Evolutionary conservation across 2,113 vertebrate genomes (phyloP).

Genomic region (Nesoenas mayeri): DNA sequence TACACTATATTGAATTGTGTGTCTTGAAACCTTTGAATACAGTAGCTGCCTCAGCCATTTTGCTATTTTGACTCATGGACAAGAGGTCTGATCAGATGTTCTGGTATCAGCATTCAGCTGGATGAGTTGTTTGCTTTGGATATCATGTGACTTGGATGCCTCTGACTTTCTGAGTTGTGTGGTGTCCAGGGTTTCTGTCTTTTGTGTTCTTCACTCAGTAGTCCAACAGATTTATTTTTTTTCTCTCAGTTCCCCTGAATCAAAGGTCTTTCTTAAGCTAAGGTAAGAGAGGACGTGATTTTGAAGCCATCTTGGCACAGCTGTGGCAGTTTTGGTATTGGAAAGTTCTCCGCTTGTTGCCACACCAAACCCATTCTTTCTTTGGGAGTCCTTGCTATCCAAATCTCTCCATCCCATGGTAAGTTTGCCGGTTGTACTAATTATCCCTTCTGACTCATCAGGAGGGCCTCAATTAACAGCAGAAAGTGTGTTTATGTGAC

Average conservation of each 20-base stretch:
- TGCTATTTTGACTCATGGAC: neutral
- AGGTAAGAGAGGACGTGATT: neutral
- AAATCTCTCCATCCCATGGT: neutral
- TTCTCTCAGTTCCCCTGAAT: neutral
- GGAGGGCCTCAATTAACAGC: neutral
- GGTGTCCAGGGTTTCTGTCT: neutral
- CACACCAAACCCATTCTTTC: neutral
- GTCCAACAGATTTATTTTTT: neutral
- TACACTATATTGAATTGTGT: neutral
- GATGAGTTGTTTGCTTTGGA: slow-evolving; percentile 12
- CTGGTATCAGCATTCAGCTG: neutral
- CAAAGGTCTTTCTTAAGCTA: neutral
- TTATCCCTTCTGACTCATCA: neutral
- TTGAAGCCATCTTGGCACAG: neutral
- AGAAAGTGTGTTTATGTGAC: neutral
- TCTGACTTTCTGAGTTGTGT: neutral
- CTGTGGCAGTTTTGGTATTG: neutral
- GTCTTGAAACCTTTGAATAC: neutral
- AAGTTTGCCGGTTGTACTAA: neutral
- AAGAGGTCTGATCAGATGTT: neutral
- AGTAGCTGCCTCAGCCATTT: neutral
- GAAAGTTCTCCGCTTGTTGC: neutral
- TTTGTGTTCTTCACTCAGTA: neutral
- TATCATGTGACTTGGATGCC: neutral
- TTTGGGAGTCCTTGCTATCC: neutral